Base-by-base conservation (phyloP, 2,888 invertebrate species). In the Diaprepes abbreviatus region DNA sequence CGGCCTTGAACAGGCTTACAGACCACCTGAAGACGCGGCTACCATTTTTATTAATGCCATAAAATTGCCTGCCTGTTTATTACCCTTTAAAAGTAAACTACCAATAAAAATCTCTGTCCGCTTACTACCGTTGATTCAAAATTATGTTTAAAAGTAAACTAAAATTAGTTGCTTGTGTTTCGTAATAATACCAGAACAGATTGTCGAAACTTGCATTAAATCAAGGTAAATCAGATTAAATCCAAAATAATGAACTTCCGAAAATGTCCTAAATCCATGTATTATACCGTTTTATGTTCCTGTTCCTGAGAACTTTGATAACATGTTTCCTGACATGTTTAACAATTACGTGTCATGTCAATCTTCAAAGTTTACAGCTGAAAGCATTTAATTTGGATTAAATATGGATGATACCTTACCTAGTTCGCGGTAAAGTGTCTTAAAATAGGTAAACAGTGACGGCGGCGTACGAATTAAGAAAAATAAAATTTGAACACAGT, bases 261-360 rank as follows among this genome's bases (percentile, higher is more conserved):
- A 38, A 40, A 14, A 36, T 28, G 14, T 6, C 24, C 24, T 7
- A 28, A 28, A 50, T 50, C 48, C 48, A 14, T 24, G 1, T 28
- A 28, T 21, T 50, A 17, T 28, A 14, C 48, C 14, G 14, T 10
- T 31, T n/a, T 5, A 7, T 6, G 36, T 38, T 36, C 16, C 19
- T 38, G 40, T 57, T 57, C 19, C 24, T 12, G 3, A 14, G 24
- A 57, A 57, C 21, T 38, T 57, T 57, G 55, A 40, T 38, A 57
- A 24, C 57, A 40, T 38, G 38, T 40, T 57, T 57, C 38, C 57
- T 35, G 57, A 57, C 57, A 57, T 57, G 57, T 57, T 57, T 57
- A 57, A 57, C 57, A 57, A 57, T 9, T 55, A 38, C 24, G 24
- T 57, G 57, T 57, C 57, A 57, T 14, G 40, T 57, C 38, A 16